Percentiles rank a stretch among this genome's conserved stretches.
phyloP scores from a whole-genome alignment of 2,113 vertebrate species.

The Illadopsis cleaveri region DNA sequence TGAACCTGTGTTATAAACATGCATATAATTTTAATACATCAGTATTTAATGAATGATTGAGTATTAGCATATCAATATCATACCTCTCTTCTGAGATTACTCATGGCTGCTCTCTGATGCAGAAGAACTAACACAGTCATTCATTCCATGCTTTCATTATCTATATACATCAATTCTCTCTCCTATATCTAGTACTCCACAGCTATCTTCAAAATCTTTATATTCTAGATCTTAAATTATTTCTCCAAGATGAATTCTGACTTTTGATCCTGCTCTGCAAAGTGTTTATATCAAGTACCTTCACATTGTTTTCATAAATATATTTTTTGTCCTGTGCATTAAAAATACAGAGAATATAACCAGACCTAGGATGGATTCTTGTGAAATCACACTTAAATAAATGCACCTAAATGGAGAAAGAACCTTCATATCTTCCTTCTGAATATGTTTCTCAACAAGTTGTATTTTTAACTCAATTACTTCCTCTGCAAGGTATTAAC shows the following conservation, averaged over 20 bases:
- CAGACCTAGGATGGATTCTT: neutral
- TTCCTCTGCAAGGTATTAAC: neutral
- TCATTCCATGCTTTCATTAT: neutral
- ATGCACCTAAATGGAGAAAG: neutral
- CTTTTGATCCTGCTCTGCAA: neutral
- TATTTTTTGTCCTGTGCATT: neutral
- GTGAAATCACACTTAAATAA: neutral
- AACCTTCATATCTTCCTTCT: neutral
- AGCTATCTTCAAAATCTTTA: neutral
- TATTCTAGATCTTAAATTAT: neutral
- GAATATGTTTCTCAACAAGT: neutral
- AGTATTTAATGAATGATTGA: neutral
- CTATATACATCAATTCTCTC: neutral
- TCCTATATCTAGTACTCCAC: neutral
- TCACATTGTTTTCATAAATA: neutral
- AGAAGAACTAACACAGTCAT: neutral
- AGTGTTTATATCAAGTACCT: neutral
- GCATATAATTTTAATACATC: neutral
- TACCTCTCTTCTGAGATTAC: neutral
- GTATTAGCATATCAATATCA: neutral
- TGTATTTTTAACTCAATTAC: neutral
- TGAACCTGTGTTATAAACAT: neutral
- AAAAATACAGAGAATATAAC: neutral
- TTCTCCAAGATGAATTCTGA: neutral
- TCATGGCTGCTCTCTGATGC: neutral